These are phyloP conservation scores for Pheosia gnoma DNA, from an alignment of 2,888 invertebrate species.

Conservation along the genomic window DNA sequence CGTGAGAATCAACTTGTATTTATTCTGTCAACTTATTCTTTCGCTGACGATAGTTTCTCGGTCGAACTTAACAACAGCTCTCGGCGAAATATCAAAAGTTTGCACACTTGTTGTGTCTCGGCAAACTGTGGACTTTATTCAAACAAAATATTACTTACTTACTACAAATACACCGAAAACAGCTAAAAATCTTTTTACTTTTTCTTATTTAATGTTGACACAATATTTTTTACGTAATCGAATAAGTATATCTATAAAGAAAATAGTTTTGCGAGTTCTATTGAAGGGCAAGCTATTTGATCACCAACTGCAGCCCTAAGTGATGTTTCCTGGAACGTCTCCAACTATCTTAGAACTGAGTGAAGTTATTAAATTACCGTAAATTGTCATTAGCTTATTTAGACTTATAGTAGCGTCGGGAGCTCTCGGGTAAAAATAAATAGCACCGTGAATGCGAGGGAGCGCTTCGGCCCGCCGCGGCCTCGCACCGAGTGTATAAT, in stretches of 20 bases:
- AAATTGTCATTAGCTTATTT: constrained; percentile 35
- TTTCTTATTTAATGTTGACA: no score
- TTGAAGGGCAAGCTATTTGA: constrained; percentile 5
- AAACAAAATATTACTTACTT: constrained; percentile 4
- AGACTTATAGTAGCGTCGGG: constrained; percentile 16
- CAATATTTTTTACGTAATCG: no score
- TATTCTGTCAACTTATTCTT: constrained; percentile 18
- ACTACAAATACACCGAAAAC: constrained; percentile 2
- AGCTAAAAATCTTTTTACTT: not conserved
- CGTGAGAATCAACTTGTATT: constrained; percentile 7
- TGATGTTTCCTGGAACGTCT: not conserved
- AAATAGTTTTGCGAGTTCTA: constrained; percentile 6
- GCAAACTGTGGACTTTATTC: constrained; percentile 26
- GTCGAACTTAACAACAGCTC: constrained; percentile 20
- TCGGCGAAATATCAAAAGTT: constrained; percentile 18
- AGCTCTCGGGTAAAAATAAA: constrained; percentile 31
- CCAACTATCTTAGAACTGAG: constrained; percentile 4
- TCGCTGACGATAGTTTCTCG: constrained; percentile 22
- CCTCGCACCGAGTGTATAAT: constrained; percentile 52
- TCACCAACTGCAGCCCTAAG: not conserved
- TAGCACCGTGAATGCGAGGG: constrained; percentile 32
- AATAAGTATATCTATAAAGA: no score
- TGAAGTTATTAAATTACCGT: constrained; percentile 24
- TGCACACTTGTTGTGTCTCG: constrained; percentile 19
- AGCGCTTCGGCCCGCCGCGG: constrained; percentile 30